Percentiles rank a stretch among this genome's conserved stretches.
phyloP scores from a whole-genome alignment of 2,113 vertebrate species.

The Mungos mungo region DNA sequence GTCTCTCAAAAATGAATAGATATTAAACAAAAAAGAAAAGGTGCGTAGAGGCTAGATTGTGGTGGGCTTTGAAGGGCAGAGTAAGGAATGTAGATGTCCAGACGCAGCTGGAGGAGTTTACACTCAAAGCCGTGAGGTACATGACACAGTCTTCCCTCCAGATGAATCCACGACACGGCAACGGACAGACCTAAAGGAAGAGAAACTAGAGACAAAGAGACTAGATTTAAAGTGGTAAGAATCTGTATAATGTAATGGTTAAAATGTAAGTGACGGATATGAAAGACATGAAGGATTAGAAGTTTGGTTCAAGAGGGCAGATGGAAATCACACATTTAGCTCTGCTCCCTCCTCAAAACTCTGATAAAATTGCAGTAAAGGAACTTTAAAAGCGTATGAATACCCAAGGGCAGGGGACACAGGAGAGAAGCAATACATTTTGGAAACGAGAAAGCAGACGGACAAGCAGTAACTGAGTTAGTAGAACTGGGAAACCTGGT shows the following conservation, averaged over 20 bases:
- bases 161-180: not conserved
- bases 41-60: not conserved
- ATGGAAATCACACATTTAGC: not conserved
- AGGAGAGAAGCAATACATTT: not conserved
- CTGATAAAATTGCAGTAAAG: conserved; percentile 15
- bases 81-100: not conserved
- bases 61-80: not conserved
- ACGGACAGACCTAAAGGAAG: not conserved
- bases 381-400: not conserved
- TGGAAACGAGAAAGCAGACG: not conserved
- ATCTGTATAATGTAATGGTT: not conserved
- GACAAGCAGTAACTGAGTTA: conserved; percentile 26
- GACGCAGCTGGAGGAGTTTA: not conserved
- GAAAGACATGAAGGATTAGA: not conserved
- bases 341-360: conserved; percentile 42
- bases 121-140: not conserved
- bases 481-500: not conserved
- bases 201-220: not conserved
- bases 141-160: not conserved
- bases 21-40: no score
- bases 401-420: not conserved
- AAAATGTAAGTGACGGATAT: not conserved
- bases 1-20: no score
- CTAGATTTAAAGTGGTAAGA: not conserved
- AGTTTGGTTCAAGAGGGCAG: not conserved